Base-by-base conservation (phyloP, 2,113 vertebrate genomes). In the Zapornia atra region DNA sequence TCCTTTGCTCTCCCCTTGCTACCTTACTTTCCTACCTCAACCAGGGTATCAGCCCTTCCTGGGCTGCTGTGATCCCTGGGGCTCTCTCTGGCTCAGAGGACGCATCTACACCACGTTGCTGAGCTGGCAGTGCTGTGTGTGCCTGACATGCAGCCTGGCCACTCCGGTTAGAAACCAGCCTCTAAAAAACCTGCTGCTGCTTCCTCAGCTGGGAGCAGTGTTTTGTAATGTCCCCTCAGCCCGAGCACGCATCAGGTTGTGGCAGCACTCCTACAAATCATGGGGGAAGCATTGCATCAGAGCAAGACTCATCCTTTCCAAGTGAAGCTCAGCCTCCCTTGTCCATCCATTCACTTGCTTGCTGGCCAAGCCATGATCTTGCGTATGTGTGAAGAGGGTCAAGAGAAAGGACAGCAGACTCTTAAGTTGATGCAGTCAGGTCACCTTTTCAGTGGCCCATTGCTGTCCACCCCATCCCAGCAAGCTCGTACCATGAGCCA, bases 341-440 rank as follows among this genome's bases (percentile, higher is more conserved):
- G 26, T 15, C 57, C 71, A 50, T 34, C 20, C 20, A 3, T 54
- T 29, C 22, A 0, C 42, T 68, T 29, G 12, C 46, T 63, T 15
- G 0, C 50, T 42, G n/a, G 17, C 44, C 38, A 28, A 28, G 51
- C 24, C 15, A 18, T 4, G 22, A 2, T 1, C 29, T 34, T 33
- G 19, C 18, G 16, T 25, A 9, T 1, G 0, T 5, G 14, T 0
- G 0, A 68, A 50, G 40, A 78, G 14, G 57, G 26, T 1, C 46
- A 8, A 60, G 31, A 36, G 44, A 16, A 51, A 68, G 46, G 18
- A 15, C 12, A 18, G n/a, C 20, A 61, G 53, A 48, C 10, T 22
- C 5, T 26, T 33, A 2, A 2, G 15, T 25, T 54, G 31, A 33
- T 2, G 20, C 26, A 6, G 2, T 78, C 20, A 14, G 7, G 2